phyloP scores from a whole-genome alignment of 2,113 vertebrate genomes.

The Deroptyus accipitrinus region DNA sequence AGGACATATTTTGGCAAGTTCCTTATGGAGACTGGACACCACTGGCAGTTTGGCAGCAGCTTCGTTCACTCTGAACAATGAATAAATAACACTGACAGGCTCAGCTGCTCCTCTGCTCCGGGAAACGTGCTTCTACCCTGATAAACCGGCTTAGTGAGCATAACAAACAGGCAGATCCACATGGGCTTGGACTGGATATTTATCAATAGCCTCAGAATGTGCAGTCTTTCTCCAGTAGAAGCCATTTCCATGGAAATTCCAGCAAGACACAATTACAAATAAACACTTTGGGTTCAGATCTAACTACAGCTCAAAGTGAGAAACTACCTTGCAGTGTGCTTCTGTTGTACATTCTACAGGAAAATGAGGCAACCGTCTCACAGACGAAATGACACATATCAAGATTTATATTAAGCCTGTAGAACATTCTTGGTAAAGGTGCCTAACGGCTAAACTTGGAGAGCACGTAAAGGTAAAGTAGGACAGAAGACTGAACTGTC shows the following conservation, averaged over 20 bases:
- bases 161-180: background rate
- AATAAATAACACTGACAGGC: background rate
- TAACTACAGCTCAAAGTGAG: background rate
- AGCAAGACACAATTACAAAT: background rate
- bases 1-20: conserved; percentile 3
- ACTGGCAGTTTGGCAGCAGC: background rate
- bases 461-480: background rate
- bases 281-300: background rate
- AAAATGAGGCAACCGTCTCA: background rate
- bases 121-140: background rate
- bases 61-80: background rate
- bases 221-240: background rate
- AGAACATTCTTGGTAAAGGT: background rate
- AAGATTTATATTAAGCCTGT: background rate
- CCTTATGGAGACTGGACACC: background rate
- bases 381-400: background rate
- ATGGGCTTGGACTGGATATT: background rate
- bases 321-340: background rate
- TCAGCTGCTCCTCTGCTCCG: background rate
- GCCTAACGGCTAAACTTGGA: background rate
- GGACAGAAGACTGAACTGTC: background rate
- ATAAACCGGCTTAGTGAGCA: background rate
- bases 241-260: background rate
- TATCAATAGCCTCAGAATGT: background rate
- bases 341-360: background rate